Base-by-base conservation (phyloP, 2,888 invertebrate species). In the Griposia aprilina region DNA sequence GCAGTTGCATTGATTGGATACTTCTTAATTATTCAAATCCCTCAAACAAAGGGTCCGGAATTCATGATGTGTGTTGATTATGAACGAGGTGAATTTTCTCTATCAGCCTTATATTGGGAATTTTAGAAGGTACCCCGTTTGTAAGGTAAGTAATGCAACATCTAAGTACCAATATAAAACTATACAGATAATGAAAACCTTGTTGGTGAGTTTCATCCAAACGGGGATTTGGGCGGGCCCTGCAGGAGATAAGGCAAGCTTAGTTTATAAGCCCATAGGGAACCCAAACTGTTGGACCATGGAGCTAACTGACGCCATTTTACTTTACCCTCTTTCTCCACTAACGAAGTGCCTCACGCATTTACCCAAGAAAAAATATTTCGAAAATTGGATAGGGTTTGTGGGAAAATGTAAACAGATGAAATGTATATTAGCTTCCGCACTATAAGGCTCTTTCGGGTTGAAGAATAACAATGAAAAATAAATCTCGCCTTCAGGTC, bases 221-320 rank as follows among this genome's bases (percentile, higher is more conserved):
- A 76, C 79, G 70, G 69, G 80, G 81, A 80, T 85, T 88, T 52
- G 3, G 73, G 50, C 45, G 62, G 0, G 50, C 13, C 41, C 67
- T 71, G 74, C 66, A 66, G 65, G 80, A 87, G 87, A 88, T 88
- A 88, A 87, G 72, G 80, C 74, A 82, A 84, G 82, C 87, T 86
- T 85, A 86, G 62, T 85, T 88, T 88, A 88, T 84, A 86, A 88
- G 84, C 69, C 88, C 86, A 59, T 74, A 55, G 88, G 84, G 87
- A 85, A 55, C 77, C 78, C 55, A 74, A 81, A 90, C 89, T 88
- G 83, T 76, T 83, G 81, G 70, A 65, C 89, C 78, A 73, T 72
- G 48, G 74, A 76, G 41, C 82, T 81, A 85, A 89, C 83, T 85
- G 82, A 63, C 63, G 80, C 73, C 48, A 82, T 85, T 82, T 83